Evolutionary conservation across 2,888 invertebrate genomes (phyloP).

Genomic region (Tromatobia lineatoria): DNA sequence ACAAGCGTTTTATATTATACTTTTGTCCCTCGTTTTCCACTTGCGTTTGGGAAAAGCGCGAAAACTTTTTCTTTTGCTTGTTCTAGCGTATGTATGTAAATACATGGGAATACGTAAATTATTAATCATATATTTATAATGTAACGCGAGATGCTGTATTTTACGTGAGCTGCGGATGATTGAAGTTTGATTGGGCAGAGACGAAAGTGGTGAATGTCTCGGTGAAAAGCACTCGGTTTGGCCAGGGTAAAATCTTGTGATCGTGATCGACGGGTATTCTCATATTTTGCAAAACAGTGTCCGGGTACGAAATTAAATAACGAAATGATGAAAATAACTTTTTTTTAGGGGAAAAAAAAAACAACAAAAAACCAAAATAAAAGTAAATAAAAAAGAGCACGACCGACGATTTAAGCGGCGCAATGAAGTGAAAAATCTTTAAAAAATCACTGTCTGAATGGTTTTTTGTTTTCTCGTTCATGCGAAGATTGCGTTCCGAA

Average conservation of each 20-base stretch:
- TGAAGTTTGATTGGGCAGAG: conserved; percentile 7
- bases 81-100: conserved; percentile 59
- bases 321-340: conserved; percentile 3
- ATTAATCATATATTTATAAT: conserved; percentile 43
- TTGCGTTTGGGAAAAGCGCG: conserved; percentile 27
- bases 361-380: conserved; percentile 37
- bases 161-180: conserved; percentile 18
- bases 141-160: conserved; percentile 43
- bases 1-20: conserved; percentile 48
- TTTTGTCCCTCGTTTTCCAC: background rate
- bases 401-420: conserved; percentile 42
- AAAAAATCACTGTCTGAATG: conserved; percentile 40
- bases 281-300: conserved; percentile 77
- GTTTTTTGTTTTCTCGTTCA: conserved; percentile 19
- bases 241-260: conserved; percentile 63
- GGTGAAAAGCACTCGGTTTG: conserved; percentile 43
- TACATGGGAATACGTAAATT: conserved; percentile 48
- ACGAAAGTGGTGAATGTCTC: background rate
- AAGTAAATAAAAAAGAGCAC: conserved; percentile 20
- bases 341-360: conserved; percentile 34
- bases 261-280: conserved; percentile 65
- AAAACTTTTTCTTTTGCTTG: conserved; percentile 46
- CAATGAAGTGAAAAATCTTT: conserved; percentile 25
- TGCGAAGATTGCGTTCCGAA: conserved; percentile 22
- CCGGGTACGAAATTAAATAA: conserved; percentile 55